phyloP scores from a whole-genome alignment of 1,140 invertebrate genomes.

The Cepaea nemoralis region DNA sequence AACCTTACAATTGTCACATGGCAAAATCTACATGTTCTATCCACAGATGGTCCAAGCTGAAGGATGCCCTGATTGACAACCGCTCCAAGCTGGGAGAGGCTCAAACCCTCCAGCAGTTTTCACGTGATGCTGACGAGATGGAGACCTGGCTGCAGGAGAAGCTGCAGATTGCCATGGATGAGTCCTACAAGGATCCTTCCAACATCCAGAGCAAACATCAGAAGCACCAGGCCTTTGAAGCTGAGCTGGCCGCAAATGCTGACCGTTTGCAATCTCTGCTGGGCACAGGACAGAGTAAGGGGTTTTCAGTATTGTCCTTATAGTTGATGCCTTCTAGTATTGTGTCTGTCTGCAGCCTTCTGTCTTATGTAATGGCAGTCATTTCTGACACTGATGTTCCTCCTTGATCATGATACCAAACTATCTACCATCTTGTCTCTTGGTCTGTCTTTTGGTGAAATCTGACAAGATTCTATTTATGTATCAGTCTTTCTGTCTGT shows the following conservation, averaged over 20 bases:
- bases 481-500: too few relatives aligned
- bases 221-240: slow-evolving; percentile 99
- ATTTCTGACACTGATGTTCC: too few relatives aligned
- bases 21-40: too few relatives aligned
- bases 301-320: too few relatives aligned
- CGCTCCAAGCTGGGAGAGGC: slow-evolving; percentile 95
- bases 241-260: slow-evolving; percentile 97
- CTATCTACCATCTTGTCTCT: too few relatives aligned
- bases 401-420: too few relatives aligned
- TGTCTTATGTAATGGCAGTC: too few relatives aligned
- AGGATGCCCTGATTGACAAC: slow-evolving; percentile 98
- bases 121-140: slow-evolving; percentile 98
- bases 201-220: slow-evolving; percentile 88
- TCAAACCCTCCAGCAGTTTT: slow-evolving; percentile 98
- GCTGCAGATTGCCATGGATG: slow-evolving; percentile 94
- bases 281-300: slow-evolving; percentile 88
- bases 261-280: slow-evolving; percentile 96
- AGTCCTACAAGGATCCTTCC: slow-evolving; percentile 89
- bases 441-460: too few relatives aligned
- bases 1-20: too few relatives aligned
- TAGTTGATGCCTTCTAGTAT: too few relatives aligned
- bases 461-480: too few relatives aligned
- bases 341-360: too few relatives aligned
- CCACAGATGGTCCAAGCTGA: slow-evolving; percentile 92
- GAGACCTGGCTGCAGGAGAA: slow-evolving; percentile 99